These are phyloP conservation scores for Exephanes ischioxanthus DNA, from an alignment of 2,888 invertebrate species.

Conservation along the genomic window DNA sequence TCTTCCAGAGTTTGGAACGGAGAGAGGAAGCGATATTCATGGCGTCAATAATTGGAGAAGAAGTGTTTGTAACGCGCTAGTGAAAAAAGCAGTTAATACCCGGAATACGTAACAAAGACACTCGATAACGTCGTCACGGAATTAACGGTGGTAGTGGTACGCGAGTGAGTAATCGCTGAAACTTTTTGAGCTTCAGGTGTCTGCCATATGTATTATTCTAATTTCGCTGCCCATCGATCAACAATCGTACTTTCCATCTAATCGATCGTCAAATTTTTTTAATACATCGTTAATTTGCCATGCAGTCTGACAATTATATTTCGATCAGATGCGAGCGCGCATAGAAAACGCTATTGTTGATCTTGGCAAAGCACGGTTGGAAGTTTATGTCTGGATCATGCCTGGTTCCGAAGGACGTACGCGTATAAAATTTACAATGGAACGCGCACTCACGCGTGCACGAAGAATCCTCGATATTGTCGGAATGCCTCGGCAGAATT, in stretches of 20 bases:
- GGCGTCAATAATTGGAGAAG: constrained; percentile 16
- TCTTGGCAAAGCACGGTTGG: background rate
- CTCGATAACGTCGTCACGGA: constrained; percentile 1
- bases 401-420: background rate
- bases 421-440: background rate
- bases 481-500: background rate
- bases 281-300: background rate
- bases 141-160: background rate
- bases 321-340: background rate
- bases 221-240: background rate
- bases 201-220: background rate
- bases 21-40: constrained; percentile 7
- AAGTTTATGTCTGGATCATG: background rate
- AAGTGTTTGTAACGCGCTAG: background rate
- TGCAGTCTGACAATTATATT: background rate
- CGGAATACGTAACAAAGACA: constrained; percentile 8
- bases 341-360: background rate
- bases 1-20: constrained; percentile 63
- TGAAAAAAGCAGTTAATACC: background rate
- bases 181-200: background rate
- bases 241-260: background rate
- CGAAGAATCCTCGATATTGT: background rate
- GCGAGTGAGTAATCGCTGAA: background rate
- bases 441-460: background rate
- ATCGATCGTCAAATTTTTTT: background rate